Evolutionary conservation across 2,113 vertebrate species (phyloP), one percentile per base, ranked within the genome.

Genomic region (Gorsachius goisagi): DNA sequence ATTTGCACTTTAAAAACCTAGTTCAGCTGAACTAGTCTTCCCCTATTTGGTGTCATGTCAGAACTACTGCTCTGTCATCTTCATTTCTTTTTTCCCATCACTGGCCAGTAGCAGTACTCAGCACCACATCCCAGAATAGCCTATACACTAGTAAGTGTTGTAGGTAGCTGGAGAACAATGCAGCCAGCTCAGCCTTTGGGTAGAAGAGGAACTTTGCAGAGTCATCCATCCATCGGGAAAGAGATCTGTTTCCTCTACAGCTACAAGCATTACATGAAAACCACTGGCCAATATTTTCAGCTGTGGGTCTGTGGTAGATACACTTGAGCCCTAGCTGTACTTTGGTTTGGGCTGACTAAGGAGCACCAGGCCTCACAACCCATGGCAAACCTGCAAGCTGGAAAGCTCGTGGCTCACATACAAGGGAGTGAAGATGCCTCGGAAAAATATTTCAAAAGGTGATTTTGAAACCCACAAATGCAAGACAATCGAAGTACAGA

Each of bases 31-130:
- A 68, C 33, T 4, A 69, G 47, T 27, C 37, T 52, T 60, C 13
- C 24, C 24, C 15, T 66, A 4, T 12, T 19, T 37, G 18, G 32
- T 18, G 22, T 13, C 28, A 53, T 0, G 0, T 64, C 52, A 76
- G 26, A 89, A 39, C 41, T 45, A 33, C n/a, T 32, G 26, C 44
- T 62, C 64, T 60, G 33, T 18, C 50, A 33, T 11, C 33, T 73
- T 47, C 10, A 39, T 35, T 56, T 53, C 55, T 56, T 50, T 27
- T 5, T 56, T 73, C 26, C 35, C 35, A 58, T 41, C 50, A 45
- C 45, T 35, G 41, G 14, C 39, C 53, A 72, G 44, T 0, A 63
- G 52, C 71, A 79, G 69, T 7, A 35, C 55, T 35, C 23, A 30
- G 45, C 27, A 37, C 49, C 1, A 11, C 9, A 47, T 24, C n/a